Base-by-base conservation (phyloP, 2,113 vertebrate genomes). In the Eptesicus fuscus region DNA sequence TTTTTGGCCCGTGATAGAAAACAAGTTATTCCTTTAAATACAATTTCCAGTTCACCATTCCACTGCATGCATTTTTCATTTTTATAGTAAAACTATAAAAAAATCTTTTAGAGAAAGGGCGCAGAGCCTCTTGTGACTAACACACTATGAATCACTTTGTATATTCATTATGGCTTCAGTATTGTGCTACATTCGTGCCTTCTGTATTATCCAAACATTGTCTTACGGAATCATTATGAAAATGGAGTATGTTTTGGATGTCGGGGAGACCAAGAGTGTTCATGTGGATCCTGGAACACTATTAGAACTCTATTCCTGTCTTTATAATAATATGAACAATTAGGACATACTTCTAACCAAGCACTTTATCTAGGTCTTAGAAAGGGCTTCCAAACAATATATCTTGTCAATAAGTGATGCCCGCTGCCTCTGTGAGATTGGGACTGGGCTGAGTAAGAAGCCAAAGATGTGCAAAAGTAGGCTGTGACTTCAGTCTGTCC, bases 1-100 rank as follows among this genome's bases (percentile, higher is more conserved):
- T 63, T 40, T 67, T 18, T 9, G 8, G 7, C 20, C 28, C 22
- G 56, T 17, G 35, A 56, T 83, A 87, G 10, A 77, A 59, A 91
- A 83, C 32, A 76, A 94, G 71, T 37, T n/a, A 76, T 53, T 86
- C 9, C 5, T 87, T 91, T 71, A 79, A 56, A 84, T 82, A 32
- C 47, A n/a, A 71, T 86, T 97, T 78, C 61, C 30, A 95, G 7
- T 42, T 96, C 16, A 90, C 18, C 32, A 37, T 88, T 14, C 10
- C 53, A 71, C 42, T 94, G 35, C 47, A 71, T 56, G 28, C 37
- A 30, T 28, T 73, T 90, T 78, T 88, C 4, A 94, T 65, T 69
- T 93, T 92, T 71, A 67, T 67, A 90, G 23, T 82, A 86, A 95
- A 74, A n/a, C 9, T 59, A 69, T 9, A 93, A 61, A 94, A 80